These are phyloP conservation scores for Dasysyrphus tricinctus DNA, from an alignment of 2,888 invertebrate species.

Conservation along the genomic window DNA sequence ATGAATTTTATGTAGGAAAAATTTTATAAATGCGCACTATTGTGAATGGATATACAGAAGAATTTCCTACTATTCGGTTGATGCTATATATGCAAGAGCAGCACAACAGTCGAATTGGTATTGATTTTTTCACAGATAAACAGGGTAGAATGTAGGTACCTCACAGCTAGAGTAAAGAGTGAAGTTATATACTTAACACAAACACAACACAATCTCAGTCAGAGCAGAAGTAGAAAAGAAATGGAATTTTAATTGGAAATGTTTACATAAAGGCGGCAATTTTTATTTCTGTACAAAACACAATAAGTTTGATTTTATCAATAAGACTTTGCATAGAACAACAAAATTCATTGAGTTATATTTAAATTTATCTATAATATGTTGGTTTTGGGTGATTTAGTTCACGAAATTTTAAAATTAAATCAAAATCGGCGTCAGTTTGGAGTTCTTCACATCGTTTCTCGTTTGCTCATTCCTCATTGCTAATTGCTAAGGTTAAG, in stretches of 20 bases:
- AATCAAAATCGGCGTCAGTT: neutral
- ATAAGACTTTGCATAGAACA: too few species aligned
- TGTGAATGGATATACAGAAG: conserved; percentile 72
- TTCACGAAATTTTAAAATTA: neutral
- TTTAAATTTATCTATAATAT: neutral
- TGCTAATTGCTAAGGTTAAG: too few species aligned
- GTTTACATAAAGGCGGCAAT: conserved; percentile 50
- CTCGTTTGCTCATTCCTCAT: neutral
- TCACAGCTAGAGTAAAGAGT: conserved; percentile 8
- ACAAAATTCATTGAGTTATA: neutral
- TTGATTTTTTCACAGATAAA: conserved; percentile 44
- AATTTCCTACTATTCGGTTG: neutral
- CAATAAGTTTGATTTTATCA: neutral
- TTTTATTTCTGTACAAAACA: neutral
- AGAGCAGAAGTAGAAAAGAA: neutral
- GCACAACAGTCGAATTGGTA: conserved; percentile 16
- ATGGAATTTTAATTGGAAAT: conserved; percentile 2
- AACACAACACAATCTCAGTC: neutral
- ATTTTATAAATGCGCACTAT: conserved; percentile 67
- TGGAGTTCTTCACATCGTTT: neutral
- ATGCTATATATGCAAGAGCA: conserved; percentile 5
- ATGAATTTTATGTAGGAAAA: conserved; percentile 60
- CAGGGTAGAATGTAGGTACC: neutral
- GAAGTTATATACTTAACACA: neutral
- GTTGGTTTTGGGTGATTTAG: neutral